phyloP scores from a whole-genome alignment of 2,113 vertebrate genomes.

The Cepphus grylle region DNA sequence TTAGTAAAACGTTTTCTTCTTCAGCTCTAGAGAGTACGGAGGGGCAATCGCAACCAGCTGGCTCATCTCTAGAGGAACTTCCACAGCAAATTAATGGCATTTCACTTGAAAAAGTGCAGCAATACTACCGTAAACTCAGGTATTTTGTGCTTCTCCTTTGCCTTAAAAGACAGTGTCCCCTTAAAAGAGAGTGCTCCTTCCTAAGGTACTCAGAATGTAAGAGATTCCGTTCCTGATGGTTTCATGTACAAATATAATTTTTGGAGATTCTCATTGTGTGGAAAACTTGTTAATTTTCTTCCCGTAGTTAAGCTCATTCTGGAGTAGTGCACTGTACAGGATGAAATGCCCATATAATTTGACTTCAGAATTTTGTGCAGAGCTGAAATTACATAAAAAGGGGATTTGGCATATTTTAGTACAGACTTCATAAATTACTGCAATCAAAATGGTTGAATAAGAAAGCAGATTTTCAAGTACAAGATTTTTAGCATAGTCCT shows the following conservation, averaged over 20 bases:
- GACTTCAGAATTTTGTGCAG: not conserved
- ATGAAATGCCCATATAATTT: not conserved
- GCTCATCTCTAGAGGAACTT: constrained; percentile 80
- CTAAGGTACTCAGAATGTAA: not conserved
- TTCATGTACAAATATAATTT: not conserved
- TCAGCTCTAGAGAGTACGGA: constrained; percentile 87
- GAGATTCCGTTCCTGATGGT: not conserved
- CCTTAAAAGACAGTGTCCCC: not conserved
- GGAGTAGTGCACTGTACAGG: not conserved
- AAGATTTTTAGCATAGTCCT: not conserved
- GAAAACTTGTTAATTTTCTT: not conserved
- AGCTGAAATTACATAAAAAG: not conserved
- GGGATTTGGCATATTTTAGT: not conserved
- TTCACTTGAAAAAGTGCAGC: constrained; percentile 93
- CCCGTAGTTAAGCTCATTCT: not conserved
- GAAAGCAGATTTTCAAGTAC: not conserved
- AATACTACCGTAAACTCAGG: constrained; percentile 97
- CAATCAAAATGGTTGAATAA: not conserved
- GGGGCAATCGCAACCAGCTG: constrained; percentile 75
- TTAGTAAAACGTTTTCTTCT: constrained; percentile 11
- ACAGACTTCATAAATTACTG: not conserved
- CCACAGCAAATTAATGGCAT: constrained; percentile 88
- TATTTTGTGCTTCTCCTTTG: constrained; percentile 38
- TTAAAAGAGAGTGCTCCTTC: not conserved
- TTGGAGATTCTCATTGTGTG: not conserved